Conservation (phyloP, 2,113 vertebrate genomes). For the Panurus biarmicus region DNA sequence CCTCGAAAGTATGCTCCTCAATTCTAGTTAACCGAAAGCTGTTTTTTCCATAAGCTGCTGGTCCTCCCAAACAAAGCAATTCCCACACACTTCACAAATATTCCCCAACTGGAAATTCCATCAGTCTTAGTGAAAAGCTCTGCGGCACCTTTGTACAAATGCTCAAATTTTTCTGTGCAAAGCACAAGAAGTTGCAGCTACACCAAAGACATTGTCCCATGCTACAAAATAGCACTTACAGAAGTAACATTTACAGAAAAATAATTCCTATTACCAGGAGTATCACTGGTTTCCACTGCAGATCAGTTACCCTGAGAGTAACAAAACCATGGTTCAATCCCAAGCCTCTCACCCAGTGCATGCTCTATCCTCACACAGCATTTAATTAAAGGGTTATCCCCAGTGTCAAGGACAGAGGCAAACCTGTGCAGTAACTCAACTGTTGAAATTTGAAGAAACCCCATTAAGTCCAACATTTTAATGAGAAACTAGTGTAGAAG, state of each 20-base stretch:
- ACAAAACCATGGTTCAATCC: background rate
- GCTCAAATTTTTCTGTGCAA: background rate
- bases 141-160: background rate
- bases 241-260: background rate
- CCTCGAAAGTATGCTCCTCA: background rate
- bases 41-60: background rate
- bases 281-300: background rate
- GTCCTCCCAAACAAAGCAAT: background rate
- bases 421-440: background rate
- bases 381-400: background rate
- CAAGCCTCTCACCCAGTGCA: background rate
- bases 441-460: background rate
- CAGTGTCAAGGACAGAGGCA: rapidly evolving
- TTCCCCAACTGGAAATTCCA: background rate
- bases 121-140: background rate
- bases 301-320: background rate
- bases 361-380: background rate
- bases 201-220: background rate
- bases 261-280: background rate
- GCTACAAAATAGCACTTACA: background rate
- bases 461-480: background rate
- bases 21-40: background rate
- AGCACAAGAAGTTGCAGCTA: background rate
- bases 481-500: background rate
- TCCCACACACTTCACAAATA: background rate